Conservation (phyloP, 2,888 invertebrate genomes). For the Eulithis prunata region DNA sequence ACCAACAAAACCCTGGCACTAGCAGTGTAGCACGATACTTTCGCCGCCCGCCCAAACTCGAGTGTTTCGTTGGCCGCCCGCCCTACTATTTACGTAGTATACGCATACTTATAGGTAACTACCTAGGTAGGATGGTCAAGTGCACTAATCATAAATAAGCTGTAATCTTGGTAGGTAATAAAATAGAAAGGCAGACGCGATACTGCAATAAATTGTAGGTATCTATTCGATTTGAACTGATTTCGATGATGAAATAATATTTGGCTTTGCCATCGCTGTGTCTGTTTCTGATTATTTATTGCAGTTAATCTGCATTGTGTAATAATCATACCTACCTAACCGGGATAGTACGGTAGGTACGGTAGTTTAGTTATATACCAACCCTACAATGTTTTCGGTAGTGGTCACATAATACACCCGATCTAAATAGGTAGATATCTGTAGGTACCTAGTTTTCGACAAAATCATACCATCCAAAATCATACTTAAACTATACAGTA, state of each 20-base stretch:
- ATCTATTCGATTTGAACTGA: neutral
- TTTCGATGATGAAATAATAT: slow-evolving; percentile 1
- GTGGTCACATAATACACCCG: too few species aligned
- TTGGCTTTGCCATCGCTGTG: neutral
- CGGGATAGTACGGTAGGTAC: too few species aligned
- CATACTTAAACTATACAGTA: slow-evolving; percentile 2
- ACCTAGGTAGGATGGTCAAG: slow-evolving; percentile 13
- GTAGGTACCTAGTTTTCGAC: too few species aligned
- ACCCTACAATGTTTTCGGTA: too few species aligned
- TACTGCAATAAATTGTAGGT: neutral
- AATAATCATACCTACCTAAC: too few species aligned
- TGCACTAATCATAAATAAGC: slow-evolving; percentile 14
- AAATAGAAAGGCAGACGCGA: slow-evolving; percentile 9
- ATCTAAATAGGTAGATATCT: too few species aligned
- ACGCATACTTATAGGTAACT: neutral
- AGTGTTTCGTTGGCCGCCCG: slow-evolving; percentile 51
- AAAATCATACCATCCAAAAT: slow-evolving; percentile 25
- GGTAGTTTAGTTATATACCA: too few species aligned
- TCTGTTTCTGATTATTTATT: neutral
- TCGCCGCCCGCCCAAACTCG: slow-evolving; percentile 64
- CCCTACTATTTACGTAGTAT: slow-evolving; percentile 45
- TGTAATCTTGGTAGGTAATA: slow-evolving; percentile 18
- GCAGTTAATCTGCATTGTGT: too few species aligned
- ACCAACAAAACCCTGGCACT: slow-evolving; percentile 27
- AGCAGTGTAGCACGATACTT: slow-evolving; percentile 16